Conservation (phyloP, 1,140 invertebrate species). For the Capitella teleta region DNA sequence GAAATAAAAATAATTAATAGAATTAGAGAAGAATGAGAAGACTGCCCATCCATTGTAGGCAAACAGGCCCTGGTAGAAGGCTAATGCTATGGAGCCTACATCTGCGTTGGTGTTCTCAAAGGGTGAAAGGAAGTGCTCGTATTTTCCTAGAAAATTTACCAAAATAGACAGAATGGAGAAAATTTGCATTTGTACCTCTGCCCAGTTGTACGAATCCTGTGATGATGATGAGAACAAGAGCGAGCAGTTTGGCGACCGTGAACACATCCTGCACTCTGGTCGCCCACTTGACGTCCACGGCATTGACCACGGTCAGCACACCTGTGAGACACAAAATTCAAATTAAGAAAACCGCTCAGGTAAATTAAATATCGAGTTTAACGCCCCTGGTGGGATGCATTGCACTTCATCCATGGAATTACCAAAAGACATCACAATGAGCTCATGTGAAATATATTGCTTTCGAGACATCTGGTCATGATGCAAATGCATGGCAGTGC, state of each 20-base stretch:
- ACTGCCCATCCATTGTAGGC: slow-evolving; percentile 95
- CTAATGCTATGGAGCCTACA: slow-evolving; percentile 81
- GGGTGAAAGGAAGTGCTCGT: slow-evolving; percentile 69
- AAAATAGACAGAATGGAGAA: too few species aligned
- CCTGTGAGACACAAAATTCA: too few species aligned
- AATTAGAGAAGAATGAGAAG: too few species aligned
- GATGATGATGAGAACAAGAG: slow-evolving; percentile 82
- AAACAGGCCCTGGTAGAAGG: slow-evolving; percentile 97
- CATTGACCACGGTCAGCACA: slow-evolving; percentile 90
- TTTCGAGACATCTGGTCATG: too few species aligned
- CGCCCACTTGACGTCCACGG: slow-evolving; percentile 91
- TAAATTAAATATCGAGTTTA: too few species aligned
- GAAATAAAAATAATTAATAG: too few species aligned
- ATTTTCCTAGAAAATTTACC: slow-evolving; percentile 56
- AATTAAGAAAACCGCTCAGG: too few species aligned
- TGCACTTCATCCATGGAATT: too few species aligned
- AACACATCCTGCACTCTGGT: slow-evolving; percentile 93
- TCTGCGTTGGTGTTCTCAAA: slow-evolving; percentile 81
- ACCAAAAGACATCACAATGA: too few species aligned
- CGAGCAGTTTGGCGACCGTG: slow-evolving; percentile 90
- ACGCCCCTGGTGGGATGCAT: too few species aligned
- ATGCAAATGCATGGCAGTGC: too few species aligned
- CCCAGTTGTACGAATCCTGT: slow-evolving; percentile 74
- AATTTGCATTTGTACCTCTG: slow-evolving; percentile 53
- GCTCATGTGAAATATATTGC: too few species aligned